Conservation (phyloP, 2,888 invertebrate genomes). For the Dione vanillae region DNA sequence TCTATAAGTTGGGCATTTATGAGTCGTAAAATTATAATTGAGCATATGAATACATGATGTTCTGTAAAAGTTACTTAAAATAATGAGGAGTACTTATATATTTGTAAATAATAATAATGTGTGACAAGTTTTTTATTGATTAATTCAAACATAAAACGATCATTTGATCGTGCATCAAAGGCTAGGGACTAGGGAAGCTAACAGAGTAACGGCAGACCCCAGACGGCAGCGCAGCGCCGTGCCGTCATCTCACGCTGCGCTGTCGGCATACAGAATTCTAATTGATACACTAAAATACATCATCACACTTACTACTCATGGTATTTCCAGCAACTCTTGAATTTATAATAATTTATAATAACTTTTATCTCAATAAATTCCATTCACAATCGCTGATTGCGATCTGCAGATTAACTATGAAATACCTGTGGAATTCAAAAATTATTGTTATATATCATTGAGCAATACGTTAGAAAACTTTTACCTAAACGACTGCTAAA, state of each 20-base stretch:
- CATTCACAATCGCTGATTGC: too few species aligned
- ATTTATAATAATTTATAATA: not conserved
- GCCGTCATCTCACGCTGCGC: constrained; percentile 69
- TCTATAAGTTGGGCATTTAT: constrained; percentile 37
- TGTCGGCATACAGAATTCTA: constrained; percentile 79
- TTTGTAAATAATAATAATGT: not conserved
- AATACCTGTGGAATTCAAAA: too few species aligned
- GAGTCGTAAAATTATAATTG: constrained; percentile 18
- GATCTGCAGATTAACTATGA: too few species aligned
- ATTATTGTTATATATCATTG: too few species aligned
- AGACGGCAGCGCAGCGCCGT: constrained; percentile 55
- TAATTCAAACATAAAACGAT: constrained; percentile 59
- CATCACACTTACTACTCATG: constrained; percentile 58
- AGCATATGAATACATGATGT: too few species aligned
- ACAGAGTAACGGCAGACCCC: constrained; percentile 50
- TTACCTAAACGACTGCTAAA: too few species aligned
- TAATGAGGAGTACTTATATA: constrained; percentile 24
- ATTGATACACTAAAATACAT: constrained; percentile 82
- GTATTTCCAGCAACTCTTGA: not conserved
- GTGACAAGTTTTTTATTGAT: constrained; percentile 12
- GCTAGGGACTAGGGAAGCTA: constrained; percentile 49
- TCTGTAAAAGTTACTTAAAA: too few species aligned
- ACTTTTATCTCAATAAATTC: too few species aligned
- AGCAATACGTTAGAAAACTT: too few species aligned
- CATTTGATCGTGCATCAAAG: constrained; percentile 65